Percentiles rank a stretch among this genome's conserved stretches.
These are phyloP conservation scores for Ursus arctos DNA, from an alignment of 2,113 vertebrate genomes.

Conservation along the genomic window DNA sequence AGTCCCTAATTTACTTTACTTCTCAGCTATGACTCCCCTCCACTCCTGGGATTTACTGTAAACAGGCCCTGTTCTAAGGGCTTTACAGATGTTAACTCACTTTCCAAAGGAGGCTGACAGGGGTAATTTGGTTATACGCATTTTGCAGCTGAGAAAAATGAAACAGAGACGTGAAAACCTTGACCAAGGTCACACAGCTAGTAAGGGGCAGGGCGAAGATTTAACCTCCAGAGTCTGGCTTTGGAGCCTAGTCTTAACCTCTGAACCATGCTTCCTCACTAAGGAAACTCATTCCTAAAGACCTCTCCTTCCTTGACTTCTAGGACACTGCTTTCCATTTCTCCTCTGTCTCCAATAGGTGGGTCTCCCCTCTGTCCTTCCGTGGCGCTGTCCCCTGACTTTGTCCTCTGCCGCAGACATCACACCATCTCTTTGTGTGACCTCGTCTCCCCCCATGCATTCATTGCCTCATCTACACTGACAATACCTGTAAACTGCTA, in stretches of 20 bases:
- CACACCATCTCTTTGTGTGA: background rate
- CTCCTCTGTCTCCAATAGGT: background rate
- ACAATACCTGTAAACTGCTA: background rate
- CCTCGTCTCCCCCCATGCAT: background rate
- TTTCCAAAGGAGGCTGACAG: background rate
- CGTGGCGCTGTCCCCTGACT: background rate
- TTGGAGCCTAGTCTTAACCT: background rate
- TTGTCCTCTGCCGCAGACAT: background rate
- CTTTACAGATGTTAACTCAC: background rate
- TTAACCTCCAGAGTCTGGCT: background rate
- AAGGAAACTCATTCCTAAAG: background rate
- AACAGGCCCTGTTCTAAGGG: background rate
- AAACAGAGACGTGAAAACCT: background rate
- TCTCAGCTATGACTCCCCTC: background rate
- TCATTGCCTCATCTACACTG: background rate
- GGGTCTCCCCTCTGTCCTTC: background rate
- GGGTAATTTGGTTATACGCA: background rate
- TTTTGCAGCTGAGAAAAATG: background rate
- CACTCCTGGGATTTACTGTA: background rate
- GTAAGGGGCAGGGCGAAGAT: background rate
- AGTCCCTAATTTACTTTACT: background rate
- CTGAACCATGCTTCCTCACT: background rate
- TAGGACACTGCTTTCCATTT: background rate
- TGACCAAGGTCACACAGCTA: background rate
- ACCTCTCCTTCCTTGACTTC: background rate